These are phyloP conservation scores for Habropoda laboriosa DNA, from an alignment of 1,140 invertebrate species.

Conservation along the genomic window DNA sequence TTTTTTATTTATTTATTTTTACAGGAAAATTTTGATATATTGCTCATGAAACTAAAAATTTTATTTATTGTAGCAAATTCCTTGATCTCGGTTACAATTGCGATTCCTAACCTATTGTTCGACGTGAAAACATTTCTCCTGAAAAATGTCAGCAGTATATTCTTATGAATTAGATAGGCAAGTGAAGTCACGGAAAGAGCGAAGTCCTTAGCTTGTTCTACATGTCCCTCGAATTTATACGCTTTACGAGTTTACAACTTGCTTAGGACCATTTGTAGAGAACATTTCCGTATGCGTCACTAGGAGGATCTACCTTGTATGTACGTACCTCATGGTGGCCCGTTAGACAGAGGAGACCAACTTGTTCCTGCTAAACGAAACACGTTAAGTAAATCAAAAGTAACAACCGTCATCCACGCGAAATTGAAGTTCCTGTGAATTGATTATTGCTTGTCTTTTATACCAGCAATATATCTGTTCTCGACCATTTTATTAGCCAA, in stretches of 20 bases:
- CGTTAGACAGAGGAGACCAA: constrained; percentile 9
- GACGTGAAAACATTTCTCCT: too few relatives aligned
- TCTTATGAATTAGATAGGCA: too few relatives aligned
- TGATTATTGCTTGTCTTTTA: neutral
- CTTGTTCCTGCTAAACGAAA: constrained; percentile 24
- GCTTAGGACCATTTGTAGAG: constrained; percentile 13
- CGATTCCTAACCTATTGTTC: too few relatives aligned
- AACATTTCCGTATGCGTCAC: constrained; percentile 28
- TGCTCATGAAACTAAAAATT: too few relatives aligned
- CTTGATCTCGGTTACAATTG: too few relatives aligned
- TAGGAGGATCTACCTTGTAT: constrained; percentile 20
- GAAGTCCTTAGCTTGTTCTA: neutral
- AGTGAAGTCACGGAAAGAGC: too few relatives aligned
- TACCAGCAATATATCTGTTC: neutral
- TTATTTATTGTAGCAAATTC: too few relatives aligned
- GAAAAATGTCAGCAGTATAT: too few relatives aligned
- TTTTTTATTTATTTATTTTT: too few relatives aligned
- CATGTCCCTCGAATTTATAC: constrained; percentile 8
- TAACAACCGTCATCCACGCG: neutral
- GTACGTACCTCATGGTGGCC: constrained; percentile 18
- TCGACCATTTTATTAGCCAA: too few relatives aligned
- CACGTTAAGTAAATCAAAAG: constrained; percentile 33
- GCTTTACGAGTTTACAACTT: constrained; percentile 30
- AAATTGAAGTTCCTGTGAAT: neutral
- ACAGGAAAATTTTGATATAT: too few relatives aligned